phyloP scores from a whole-genome alignment of 1,140 invertebrate species.

The Psilanteris sp. region DNA sequence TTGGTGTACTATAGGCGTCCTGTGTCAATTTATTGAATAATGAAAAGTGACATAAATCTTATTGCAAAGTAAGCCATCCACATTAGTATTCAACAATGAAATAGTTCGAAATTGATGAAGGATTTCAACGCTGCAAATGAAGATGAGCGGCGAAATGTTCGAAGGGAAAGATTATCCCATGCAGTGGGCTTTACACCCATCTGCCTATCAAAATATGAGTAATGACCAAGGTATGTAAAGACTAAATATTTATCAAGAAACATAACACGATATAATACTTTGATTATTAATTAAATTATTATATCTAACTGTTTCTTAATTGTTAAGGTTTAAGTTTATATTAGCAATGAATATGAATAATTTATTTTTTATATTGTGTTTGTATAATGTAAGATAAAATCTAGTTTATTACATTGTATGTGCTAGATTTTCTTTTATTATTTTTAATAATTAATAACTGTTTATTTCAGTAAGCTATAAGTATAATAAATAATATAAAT shows the following conservation, averaged over 20 bases:
- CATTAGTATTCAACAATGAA: constrained; percentile 33
- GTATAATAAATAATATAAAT: constrained; percentile 36
- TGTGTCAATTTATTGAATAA: constrained; percentile 36
- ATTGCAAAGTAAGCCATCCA: not conserved
- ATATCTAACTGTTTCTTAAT: too few relatives aligned
- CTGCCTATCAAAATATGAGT: constrained; percentile 83
- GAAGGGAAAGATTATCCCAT: constrained; percentile 82
- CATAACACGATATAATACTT: too few relatives aligned
- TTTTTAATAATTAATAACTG: constrained; percentile 14
- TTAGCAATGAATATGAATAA: too few relatives aligned
- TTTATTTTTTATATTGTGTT: too few relatives aligned
- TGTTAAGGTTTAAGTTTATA: too few relatives aligned
- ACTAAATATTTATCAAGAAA: not conserved
- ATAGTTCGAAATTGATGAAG: not conserved
- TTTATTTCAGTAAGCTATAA: too few relatives aligned
- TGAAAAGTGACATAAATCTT: constrained; percentile 19
- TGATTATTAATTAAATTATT: too few relatives aligned
- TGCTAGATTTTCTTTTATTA: constrained; percentile 28
- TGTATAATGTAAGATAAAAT: too few relatives aligned
- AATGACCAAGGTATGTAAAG: constrained; percentile 78
- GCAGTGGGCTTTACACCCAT: constrained; percentile 87
- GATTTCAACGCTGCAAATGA: constrained; percentile 59
- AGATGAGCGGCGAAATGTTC: constrained; percentile 78
- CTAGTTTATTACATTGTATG: not conserved
- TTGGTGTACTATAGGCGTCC: constrained; percentile 25